These are phyloP conservation scores for Drosophila antonietae DNA, from an alignment of 2,888 invertebrate species.

Conservation along the genomic window DNA sequence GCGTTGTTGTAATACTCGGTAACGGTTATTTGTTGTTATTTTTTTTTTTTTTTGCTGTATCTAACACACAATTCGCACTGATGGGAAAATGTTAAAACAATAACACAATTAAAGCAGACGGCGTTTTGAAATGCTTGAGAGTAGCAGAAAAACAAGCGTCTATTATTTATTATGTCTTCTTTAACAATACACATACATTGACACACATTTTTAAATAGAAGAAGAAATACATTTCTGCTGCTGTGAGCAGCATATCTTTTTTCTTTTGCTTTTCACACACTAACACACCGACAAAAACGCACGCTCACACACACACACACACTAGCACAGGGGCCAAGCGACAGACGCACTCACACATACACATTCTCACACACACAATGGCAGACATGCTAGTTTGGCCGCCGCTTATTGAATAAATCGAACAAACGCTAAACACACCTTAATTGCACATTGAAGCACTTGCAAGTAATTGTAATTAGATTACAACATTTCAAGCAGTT, in stretches of 20 bases:
- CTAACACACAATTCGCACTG: slow-evolving; percentile 69
- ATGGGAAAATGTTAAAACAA: slow-evolving; percentile 70
- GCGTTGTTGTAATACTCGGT: slow-evolving; percentile 64
- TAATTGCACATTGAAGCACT: slow-evolving; percentile 65
- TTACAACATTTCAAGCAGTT: slow-evolving; percentile 69
- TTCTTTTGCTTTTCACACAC: slow-evolving; percentile 65
- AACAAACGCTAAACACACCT: slow-evolving; percentile 63
- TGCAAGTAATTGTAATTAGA: slow-evolving; percentile 51
- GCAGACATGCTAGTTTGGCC: slow-evolving; percentile 52
- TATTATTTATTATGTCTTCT: slow-evolving; percentile 72
- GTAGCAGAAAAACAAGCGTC: slow-evolving; percentile 40
- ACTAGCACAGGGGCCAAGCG: slow-evolving; percentile 22
- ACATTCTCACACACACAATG: slow-evolving; percentile 14
- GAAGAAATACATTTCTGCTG: slow-evolving; percentile 72
- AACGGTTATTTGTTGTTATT: slow-evolving; percentile 32
- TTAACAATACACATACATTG: slow-evolving; percentile 73
- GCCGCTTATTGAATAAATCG: slow-evolving; percentile 26
- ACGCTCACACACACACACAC: slow-evolving; percentile 7
- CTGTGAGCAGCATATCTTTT: slow-evolving; percentile 70
- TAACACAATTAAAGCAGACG: slow-evolving; percentile 66
- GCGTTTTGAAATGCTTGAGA: slow-evolving; percentile 30
- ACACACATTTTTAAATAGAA: slow-evolving; percentile 79
- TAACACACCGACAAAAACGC: slow-evolving; percentile 36
- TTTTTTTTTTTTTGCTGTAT: slow-evolving; percentile 28
- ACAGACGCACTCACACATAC: slow-evolving; percentile 29